Evolutionary conservation across 2,797 vertebrate species (phyloP), one percentile per base, ranked within the genome.

Genomic region (Bradypus variegatus): DNA sequence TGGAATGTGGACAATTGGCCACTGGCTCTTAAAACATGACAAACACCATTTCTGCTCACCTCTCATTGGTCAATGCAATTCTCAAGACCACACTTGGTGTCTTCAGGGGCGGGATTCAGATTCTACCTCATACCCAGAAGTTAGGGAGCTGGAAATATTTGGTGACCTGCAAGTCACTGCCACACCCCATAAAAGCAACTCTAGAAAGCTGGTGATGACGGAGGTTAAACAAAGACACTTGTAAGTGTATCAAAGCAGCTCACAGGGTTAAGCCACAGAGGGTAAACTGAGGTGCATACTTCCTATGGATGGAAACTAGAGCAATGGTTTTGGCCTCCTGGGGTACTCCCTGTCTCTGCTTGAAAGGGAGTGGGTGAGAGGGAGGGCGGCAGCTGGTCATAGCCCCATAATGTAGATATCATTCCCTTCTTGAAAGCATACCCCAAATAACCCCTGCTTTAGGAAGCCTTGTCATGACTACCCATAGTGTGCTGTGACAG

Each of bases 401-500:
- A 6, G 50, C 45, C 36, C 33, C 82, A 4, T 38, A 1, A 2
- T 6, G 8, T 6, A 6, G 45, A 36, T 5, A 6, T 5, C 1
- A 2, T 29, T 33, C 60, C 33, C 4, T n/a, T 19, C 55, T 25
- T 62, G 14, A 13, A 16, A 36, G 19, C 13, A 38, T 8, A 27
- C 12, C 2, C 0, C 7, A 19, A 6, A 9, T 11, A 31, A 4
- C 6, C 27, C 23, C 36, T 87, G 70, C 38, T 70, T 23, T 36
- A 29, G 10, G 12, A 36, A 19, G 11, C 18, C 72, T 2, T 36
- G 8, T 2, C 27, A 21, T 55, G 31, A 6, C 19, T 11, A 10
- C 3, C 38, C 0, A 1, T 8, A 1, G 33, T 14, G 29, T 5
- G 0, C 0, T 19, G 33, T 13, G 1, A 33, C 9, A 23, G 31